phyloP scores from a whole-genome alignment of 1,140 invertebrate genomes.

The Drosophila lini region DNA sequence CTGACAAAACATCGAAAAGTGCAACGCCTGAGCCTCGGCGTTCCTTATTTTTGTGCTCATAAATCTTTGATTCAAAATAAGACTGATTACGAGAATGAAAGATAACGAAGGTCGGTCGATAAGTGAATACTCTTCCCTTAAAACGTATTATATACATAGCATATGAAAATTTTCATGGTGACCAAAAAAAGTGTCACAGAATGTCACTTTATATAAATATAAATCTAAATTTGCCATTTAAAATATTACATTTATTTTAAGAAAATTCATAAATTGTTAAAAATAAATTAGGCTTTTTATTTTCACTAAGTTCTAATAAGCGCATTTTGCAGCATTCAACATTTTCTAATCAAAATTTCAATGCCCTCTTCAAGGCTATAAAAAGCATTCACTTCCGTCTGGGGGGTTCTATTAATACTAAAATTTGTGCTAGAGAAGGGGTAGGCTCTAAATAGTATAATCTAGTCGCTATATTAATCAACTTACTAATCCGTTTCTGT shows the following conservation, averaged over 20 bases:
- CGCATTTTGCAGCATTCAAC: neutral
- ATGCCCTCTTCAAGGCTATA: neutral
- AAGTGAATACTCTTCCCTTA: neutral
- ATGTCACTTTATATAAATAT: neutral
- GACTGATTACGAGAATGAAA: neutral
- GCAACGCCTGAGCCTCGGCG: constrained; percentile 19
- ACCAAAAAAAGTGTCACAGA: neutral
- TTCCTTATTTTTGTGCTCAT: constrained; percentile 49
- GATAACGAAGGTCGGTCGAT: neutral
- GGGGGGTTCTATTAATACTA: constrained; percentile 25
- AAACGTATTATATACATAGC: neutral
- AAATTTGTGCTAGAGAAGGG: neutral
- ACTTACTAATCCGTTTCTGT: constrained; percentile 4
- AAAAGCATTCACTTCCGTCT: neutral
- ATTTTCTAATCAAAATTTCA: neutral
- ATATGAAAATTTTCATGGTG: no score
- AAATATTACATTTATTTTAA: neutral
- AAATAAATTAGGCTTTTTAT: neutral
- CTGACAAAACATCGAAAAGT: constrained; percentile 43
- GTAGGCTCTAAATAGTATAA: constrained; percentile 3
- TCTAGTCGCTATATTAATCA: constrained; percentile 29
- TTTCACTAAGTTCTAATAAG: neutral
- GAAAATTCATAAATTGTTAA: neutral
- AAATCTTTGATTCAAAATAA: constrained; percentile 26
- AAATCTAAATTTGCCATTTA: neutral